phyloP scores from a whole-genome alignment of 2,888 invertebrate species.

The Allolobophora icterica region DNA sequence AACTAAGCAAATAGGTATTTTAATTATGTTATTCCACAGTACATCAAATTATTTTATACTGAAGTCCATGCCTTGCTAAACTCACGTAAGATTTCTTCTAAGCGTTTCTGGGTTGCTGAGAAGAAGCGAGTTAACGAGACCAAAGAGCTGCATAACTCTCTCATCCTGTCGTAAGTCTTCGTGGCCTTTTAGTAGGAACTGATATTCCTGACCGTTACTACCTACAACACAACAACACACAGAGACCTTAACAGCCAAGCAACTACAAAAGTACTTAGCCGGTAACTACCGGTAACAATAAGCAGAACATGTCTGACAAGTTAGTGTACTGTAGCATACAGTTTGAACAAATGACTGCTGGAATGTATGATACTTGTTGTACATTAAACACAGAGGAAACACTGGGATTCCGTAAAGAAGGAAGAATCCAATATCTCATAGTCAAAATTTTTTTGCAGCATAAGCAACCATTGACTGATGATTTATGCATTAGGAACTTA shows the following conservation, averaged over 20 bases:
- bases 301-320: not conserved
- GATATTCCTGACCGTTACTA: constrained; percentile 96
- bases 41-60: not conserved
- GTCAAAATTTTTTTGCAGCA: too few relatives aligned
- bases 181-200: constrained; percentile 97
- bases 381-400: too few relatives aligned
- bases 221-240: constrained; percentile 69
- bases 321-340: not conserved
- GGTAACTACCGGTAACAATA: not conserved
- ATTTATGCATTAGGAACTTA: too few relatives aligned
- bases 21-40: not conserved
- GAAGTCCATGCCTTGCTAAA: constrained; percentile 18
- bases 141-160: constrained; percentile 96
- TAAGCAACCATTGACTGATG: too few relatives aligned
- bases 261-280: not conserved
- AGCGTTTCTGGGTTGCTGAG: constrained; percentile 95
- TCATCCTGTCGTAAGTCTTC: constrained; percentile 98
- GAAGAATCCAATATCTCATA: too few relatives aligned
- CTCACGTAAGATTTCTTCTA: constrained; percentile 78
- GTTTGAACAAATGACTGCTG: not conserved
- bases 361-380: not conserved
- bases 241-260: not conserved
- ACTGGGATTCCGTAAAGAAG: too few relatives aligned
- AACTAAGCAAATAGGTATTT: too few relatives aligned
- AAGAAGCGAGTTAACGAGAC: constrained; percentile 92